phyloP scores from a whole-genome alignment of 2,888 invertebrate genomes.

The Ophion costatus region DNA sequence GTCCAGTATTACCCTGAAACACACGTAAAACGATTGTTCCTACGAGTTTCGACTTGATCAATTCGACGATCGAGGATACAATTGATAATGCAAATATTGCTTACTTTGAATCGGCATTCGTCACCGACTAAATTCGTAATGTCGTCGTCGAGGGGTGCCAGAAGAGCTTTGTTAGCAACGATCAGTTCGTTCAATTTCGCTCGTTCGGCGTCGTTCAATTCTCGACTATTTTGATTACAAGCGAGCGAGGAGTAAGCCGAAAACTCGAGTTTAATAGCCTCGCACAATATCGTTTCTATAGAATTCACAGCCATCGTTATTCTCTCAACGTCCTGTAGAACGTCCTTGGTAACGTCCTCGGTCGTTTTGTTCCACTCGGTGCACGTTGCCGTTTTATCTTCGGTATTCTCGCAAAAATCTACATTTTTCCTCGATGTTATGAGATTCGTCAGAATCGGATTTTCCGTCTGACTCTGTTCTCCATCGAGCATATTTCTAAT shows the following conservation, averaged over 20 bases:
- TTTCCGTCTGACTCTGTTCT: conserved; percentile 72
- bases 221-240: conserved; percentile 87
- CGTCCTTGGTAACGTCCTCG: conserved; percentile 86
- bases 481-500: conserved; percentile 72
- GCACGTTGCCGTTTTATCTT: conserved; percentile 48
- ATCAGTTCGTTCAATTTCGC: conserved; percentile 93
- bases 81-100: conserved; percentile 2
- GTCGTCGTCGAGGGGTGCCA: conserved; percentile 94
- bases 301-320: conserved; percentile 88
- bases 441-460: conserved; percentile 79
- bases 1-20: conserved; percentile 78
- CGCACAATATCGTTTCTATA: conserved; percentile 93
- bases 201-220: conserved; percentile 92
- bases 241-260: conserved; percentile 89
- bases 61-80: background rate
- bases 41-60: background rate
- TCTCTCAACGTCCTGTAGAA: conserved; percentile 86
- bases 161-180: conserved; percentile 93
- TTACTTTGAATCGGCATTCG: conserved; percentile 86
- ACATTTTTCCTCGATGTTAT: conserved; percentile 78
- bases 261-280: conserved; percentile 94
- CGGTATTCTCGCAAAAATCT: conserved; percentile 70
- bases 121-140: conserved; percentile 88
- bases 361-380: conserved; percentile 71
- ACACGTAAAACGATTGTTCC: background rate